phyloP scores from a whole-genome alignment of 1,140 invertebrate genomes.

The Pogonognathellus flavescens region DNA sequence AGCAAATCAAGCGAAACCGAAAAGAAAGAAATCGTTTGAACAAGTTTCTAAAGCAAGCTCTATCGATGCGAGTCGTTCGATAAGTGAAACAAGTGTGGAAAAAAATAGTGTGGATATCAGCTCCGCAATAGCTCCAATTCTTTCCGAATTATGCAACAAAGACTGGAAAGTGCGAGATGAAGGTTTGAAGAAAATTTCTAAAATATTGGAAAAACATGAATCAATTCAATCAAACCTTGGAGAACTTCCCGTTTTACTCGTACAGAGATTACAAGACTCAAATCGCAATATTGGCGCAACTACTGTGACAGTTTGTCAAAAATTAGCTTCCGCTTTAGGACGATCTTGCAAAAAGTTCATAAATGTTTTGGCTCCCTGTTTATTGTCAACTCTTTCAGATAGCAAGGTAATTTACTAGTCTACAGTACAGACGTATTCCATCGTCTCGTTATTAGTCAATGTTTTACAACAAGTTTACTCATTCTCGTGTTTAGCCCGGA shows the following conservation, averaged over 20 bases:
- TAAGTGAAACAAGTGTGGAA: not conserved
- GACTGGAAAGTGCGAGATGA: slow-evolving; percentile 90
- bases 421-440: not conserved
- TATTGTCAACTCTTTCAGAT: slow-evolving; percentile 82
- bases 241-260: slow-evolving; percentile 84
- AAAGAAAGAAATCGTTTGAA: no score
- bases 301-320: slow-evolving; percentile 84
- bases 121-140: slow-evolving; percentile 84
- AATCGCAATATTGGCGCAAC: slow-evolving; percentile 91
- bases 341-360: slow-evolving; percentile 84
- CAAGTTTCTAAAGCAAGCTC: not conserved
- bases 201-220: slow-evolving; percentile 81
- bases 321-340: slow-evolving; percentile 84
- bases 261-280: slow-evolving; percentile 83
- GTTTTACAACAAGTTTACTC: not conserved
- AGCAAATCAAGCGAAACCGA: no score
- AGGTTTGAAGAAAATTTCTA: slow-evolving; percentile 82
- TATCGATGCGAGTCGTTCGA: not conserved
- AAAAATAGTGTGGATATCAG: slow-evolving; percentile 81
- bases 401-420: slow-evolving; percentile 75
- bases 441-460: no score
- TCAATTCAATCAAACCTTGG: slow-evolving; percentile 88
- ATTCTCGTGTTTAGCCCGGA: slow-evolving; percentile 75
- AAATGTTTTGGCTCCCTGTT: slow-evolving; percentile 84
- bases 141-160: slow-evolving; percentile 89